phyloP scores from a whole-genome alignment of 2,888 invertebrate species.

The Xylocampa areola region DNA sequence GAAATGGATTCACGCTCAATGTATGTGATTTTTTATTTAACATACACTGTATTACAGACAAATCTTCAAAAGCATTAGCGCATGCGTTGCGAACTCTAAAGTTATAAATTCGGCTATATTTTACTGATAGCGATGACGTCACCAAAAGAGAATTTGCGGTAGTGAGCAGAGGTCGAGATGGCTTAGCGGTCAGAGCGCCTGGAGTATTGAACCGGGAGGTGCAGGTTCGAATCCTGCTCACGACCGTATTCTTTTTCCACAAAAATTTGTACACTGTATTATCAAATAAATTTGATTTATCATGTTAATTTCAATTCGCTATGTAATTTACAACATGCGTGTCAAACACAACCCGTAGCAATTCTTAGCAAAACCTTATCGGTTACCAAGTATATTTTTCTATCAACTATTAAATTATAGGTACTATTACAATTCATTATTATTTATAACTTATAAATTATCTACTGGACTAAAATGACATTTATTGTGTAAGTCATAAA shows the following conservation, averaged over 20 bases:
- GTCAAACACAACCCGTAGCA: constrained; percentile 68
- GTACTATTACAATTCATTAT: constrained; percentile 48
- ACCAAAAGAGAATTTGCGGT: too few relatives aligned
- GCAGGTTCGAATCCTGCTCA: too few relatives aligned
- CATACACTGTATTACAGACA: constrained; percentile 2
- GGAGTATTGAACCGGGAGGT: too few relatives aligned
- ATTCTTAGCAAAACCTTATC: constrained; percentile 71
- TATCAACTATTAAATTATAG: constrained; percentile 76
- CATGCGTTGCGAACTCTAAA: too few relatives aligned
- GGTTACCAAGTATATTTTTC: constrained; percentile 74
- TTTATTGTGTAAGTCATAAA: constrained; percentile 47
- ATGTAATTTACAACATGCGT: constrained; percentile 61
- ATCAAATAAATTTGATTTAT: constrained; percentile 28
- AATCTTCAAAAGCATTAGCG: too few relatives aligned
- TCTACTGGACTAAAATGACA: constrained; percentile 12
- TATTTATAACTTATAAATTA: constrained; percentile 38
- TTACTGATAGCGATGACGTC: too few relatives aligned
- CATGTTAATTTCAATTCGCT: constrained; percentile 39
- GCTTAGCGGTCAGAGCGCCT: too few relatives aligned
- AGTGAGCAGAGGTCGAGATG: too few relatives aligned
- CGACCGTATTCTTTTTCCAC: too few relatives aligned
- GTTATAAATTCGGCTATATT: too few relatives aligned
- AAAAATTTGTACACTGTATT: too few relatives aligned
- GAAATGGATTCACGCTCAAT: constrained; percentile 51
- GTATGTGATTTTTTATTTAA: constrained; percentile 40